Evolutionary conservation across 2,797 vertebrate genomes (phyloP).

Genomic region (Orestias chungarensis): DNA sequence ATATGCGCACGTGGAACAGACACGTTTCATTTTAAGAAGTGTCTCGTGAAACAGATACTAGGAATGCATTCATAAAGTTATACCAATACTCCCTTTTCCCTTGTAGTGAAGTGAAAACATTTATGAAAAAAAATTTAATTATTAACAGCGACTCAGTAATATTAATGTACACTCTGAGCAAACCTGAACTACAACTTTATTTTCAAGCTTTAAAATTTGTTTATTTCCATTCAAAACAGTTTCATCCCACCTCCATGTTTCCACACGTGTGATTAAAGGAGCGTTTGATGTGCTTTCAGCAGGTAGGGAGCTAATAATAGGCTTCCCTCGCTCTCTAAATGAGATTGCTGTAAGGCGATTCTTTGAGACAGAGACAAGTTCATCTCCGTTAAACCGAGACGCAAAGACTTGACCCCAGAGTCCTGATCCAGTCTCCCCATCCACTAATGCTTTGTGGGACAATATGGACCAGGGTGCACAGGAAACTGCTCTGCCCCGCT

Average conservation of each 20-base stretch:
- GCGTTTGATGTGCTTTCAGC: constrained; percentile 52
- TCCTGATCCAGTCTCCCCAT: constrained; percentile 50
- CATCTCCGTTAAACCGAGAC: constrained; percentile 75
- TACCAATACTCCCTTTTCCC: neutral
- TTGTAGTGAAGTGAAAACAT: neutral
- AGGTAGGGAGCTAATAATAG: constrained; percentile 73
- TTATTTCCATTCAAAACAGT: neutral
- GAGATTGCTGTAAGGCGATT: constrained; percentile 77
- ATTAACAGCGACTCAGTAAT: neutral
- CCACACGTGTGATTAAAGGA: constrained; percentile 58
- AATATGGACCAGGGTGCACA: constrained; percentile 50
- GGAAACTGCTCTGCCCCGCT: constrained; percentile 56
- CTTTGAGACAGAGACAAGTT: constrained; percentile 70
- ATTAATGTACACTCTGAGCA: too few relatives aligned
- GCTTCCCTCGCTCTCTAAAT: constrained; percentile 61
- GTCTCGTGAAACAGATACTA: neutral
- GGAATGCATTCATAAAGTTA: neutral
- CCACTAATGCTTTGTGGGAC: constrained; percentile 70
- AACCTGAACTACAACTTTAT: neutral
- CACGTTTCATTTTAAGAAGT: neutral
- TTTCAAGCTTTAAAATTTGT: neutral
- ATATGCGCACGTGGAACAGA: constrained; percentile 13
- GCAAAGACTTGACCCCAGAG: constrained; percentile 59
- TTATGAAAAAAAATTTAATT: neutral
- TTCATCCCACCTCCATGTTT: neutral